Evolutionary conservation across 2,888 invertebrate species (phyloP).

Genomic region (Plebejus argus): DNA sequence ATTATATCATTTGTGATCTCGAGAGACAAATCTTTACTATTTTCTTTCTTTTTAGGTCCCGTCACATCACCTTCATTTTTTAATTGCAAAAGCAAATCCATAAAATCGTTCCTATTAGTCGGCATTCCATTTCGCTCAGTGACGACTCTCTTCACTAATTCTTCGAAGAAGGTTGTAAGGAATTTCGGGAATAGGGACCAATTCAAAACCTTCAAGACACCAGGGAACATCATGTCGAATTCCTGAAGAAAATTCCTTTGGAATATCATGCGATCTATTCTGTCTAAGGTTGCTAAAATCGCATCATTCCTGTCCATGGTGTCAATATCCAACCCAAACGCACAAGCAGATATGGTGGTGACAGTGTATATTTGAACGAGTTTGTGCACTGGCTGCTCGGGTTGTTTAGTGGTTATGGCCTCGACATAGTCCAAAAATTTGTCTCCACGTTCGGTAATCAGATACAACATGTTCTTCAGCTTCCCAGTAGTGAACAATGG

Average conservation of each 20-base stretch:
- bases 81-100: constrained; percentile 44
- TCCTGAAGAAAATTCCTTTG: constrained; percentile 47
- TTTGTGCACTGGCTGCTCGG: constrained; percentile 19
- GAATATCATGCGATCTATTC: constrained; percentile 45
- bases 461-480: constrained; percentile 56
- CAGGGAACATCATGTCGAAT: constrained; percentile 52
- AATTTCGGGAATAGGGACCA: constrained; percentile 46
- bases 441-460: constrained; percentile 52
- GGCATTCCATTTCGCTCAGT: constrained; percentile 18
- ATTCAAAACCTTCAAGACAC: constrained; percentile 50
- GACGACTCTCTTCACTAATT: constrained; percentile 44
- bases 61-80: constrained; percentile 49
- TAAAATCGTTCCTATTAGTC: constrained; percentile 26
- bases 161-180: constrained; percentile 47
- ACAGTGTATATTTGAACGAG: constrained; percentile 51
- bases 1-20: constrained; percentile 26
- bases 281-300: constrained; percentile 32
- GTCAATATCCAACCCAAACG: constrained; percentile 20
- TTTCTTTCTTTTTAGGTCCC: constrained; percentile 41
- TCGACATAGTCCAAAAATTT: constrained; percentile 35
- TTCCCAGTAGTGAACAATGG: constrained; percentile 31
- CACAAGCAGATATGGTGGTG: constrained; percentile 46
- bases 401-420: not conserved
- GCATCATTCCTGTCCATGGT: not conserved
- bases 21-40: constrained; percentile 11